Percentiles rank a stretch among this genome's conserved stretches.
Evolutionary conservation across 2,113 vertebrate genomes (phyloP).

Genomic region (Rhipidura dahli): DNA sequence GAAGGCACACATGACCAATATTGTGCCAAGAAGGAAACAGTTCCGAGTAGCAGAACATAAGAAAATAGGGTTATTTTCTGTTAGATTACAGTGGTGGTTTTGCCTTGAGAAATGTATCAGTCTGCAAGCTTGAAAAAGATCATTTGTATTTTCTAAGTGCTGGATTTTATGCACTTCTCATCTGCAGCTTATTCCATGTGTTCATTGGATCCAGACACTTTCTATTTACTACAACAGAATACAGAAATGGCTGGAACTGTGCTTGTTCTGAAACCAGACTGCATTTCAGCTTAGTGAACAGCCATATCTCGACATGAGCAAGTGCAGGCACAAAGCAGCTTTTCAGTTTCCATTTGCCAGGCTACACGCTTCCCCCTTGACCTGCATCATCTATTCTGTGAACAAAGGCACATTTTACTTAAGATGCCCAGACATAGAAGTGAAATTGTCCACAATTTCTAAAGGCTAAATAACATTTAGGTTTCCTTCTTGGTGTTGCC

Average conservation of each 20-base stretch:
- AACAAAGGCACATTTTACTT: background rate
- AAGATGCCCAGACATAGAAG: background rate
- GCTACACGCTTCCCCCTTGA: background rate
- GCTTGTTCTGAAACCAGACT: background rate
- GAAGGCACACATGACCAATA: background rate
- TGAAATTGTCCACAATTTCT: background rate
- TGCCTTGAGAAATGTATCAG: background rate
- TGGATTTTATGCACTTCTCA: background rate
- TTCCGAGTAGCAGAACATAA: background rate
- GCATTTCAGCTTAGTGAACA: background rate
- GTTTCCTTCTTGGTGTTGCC: background rate
- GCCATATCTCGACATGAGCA: background rate
- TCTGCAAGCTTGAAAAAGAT: background rate
- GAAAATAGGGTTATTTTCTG: background rate
- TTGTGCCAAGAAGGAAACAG: background rate
- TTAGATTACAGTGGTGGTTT: background rate
- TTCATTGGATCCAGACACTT: background rate
- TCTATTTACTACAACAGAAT: background rate
- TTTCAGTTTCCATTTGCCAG: background rate
- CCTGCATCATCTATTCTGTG: background rate
- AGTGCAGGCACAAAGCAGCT: background rate
- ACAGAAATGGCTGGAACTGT: background rate
- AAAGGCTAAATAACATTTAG: background rate
- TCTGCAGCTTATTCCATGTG: background rate
- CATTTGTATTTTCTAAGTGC: background rate